Conservation (phyloP, 2,888 invertebrate genomes). For the Polymixis lichenea region DNA sequence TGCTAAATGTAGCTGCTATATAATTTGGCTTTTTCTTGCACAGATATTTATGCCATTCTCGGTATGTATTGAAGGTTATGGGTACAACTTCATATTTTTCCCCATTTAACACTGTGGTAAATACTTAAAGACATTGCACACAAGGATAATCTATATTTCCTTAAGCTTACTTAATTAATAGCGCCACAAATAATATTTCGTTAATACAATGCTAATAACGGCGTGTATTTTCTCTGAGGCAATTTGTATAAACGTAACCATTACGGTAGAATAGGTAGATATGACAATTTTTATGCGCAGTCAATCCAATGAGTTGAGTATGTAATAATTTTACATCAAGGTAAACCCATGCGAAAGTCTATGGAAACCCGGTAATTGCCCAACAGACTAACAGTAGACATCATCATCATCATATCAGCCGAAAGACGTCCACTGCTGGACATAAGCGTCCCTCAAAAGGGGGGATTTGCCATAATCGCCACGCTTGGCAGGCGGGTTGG, state of each 20-base stretch:
- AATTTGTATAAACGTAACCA: neutral
- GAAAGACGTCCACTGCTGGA: too few relatives aligned
- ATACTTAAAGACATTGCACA: neutral
- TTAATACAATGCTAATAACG: neutral
- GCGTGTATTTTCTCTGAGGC: neutral
- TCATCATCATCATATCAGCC: too few relatives aligned
- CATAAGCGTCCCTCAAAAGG: too few relatives aligned
- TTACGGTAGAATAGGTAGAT: neutral
- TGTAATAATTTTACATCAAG: neutral
- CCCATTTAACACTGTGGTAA: neutral
- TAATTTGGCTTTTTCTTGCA: neutral
- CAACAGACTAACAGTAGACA: too few relatives aligned
- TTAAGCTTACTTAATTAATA: neutral
- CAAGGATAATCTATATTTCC: conserved; percentile 18
- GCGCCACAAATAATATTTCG: neutral
- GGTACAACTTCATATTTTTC: neutral
- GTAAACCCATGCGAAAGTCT: neutral
- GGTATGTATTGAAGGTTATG: neutral
- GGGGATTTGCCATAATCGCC: too few relatives aligned
- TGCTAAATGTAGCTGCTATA: neutral
- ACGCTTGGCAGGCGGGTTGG: too few relatives aligned
- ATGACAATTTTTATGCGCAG: neutral
- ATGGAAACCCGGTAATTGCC: neutral
- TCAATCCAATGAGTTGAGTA: neutral
- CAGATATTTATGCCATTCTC: neutral